These are phyloP conservation scores for Oscheius sp. DNA, from an alignment of 2,888 invertebrate genomes.

Conservation along the genomic window DNA sequence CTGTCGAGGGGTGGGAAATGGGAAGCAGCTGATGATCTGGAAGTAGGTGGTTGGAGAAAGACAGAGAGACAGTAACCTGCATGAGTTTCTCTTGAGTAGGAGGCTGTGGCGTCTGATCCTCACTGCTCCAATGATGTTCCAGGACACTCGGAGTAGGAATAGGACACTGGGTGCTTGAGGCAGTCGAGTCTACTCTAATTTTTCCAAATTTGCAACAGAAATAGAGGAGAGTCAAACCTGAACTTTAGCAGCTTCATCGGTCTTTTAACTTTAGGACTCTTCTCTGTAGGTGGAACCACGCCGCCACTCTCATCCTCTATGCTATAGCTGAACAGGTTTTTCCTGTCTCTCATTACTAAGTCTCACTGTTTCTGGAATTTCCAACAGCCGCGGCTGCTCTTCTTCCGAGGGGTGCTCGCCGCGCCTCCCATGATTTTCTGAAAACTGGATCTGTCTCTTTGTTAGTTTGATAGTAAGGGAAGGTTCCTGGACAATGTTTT, in stretches of 20 bases:
- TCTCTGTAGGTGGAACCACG: constrained; percentile 12
- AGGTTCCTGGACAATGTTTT: too few species aligned
- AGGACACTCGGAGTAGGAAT: constrained; percentile 55
- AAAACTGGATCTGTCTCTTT: neutral
- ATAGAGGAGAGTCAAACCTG: constrained; percentile 8
- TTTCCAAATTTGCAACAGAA: neutral
- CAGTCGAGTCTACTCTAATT: constrained; percentile 6
- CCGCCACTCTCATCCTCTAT: constrained; percentile 27
- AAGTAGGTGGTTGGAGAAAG: constrained; percentile 33
- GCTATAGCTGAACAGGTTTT: constrained; percentile 28
- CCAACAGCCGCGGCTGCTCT: constrained; percentile 37
- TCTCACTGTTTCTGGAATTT: constrained; percentile 32
- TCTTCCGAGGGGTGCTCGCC: constrained; percentile 27
- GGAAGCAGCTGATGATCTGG: constrained; percentile 70
- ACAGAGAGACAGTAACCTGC: constrained; percentile 40
- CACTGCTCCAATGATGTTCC: constrained; percentile 49
- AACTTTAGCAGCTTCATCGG: constrained; percentile 25
- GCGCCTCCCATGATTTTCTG: constrained; percentile 37
- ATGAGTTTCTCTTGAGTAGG: constrained; percentile 57
- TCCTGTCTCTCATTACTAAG: neutral
- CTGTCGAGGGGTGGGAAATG: constrained; percentile 59
- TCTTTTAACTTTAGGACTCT: constrained; percentile 15
- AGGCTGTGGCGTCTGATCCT: constrained; percentile 40
- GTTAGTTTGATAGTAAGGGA: too few species aligned
- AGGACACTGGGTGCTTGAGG: constrained; percentile 41